Conservation (phyloP, 2,888 invertebrate genomes). For the Nomada fabriciana region DNA sequence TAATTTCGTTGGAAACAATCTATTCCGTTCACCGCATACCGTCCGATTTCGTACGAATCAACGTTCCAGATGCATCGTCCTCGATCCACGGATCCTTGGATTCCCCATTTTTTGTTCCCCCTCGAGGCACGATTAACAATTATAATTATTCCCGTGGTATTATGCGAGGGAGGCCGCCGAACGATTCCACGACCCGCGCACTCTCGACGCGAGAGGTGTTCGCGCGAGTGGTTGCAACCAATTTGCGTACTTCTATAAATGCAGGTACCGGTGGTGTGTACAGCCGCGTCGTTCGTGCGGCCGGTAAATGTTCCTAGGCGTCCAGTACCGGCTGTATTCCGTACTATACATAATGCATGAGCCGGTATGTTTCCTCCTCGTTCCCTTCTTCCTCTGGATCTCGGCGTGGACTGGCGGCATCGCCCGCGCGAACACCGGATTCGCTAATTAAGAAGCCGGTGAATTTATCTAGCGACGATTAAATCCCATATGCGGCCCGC, state of each 20-base stretch:
- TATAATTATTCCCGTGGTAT: slow-evolving; percentile 62
- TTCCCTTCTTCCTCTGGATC: slow-evolving; percentile 35
- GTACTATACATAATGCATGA: slow-evolving; percentile 73
- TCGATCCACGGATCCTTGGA: background rate
- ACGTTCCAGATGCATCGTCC: slow-evolving; percentile 15
- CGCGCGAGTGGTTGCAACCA: slow-evolving; percentile 66
- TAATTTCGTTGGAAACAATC: slow-evolving; percentile 16
- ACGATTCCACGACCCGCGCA: slow-evolving; percentile 56
- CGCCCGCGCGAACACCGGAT: slow-evolving; percentile 37
- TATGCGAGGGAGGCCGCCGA: slow-evolving; percentile 44
- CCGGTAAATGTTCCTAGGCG: slow-evolving; percentile 68
- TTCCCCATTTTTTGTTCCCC: slow-evolving; percentile 1
- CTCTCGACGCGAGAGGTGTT: slow-evolving; percentile 41
- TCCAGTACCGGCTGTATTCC: slow-evolving; percentile 57
- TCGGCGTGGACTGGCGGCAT: slow-evolving; percentile 13
- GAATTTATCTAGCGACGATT: slow-evolving; percentile 48
- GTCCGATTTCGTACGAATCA: background rate
- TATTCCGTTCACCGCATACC: background rate
- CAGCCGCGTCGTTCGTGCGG: slow-evolving; percentile 47
- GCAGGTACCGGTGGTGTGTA: slow-evolving; percentile 67
- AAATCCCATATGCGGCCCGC: slow-evolving; percentile 21
- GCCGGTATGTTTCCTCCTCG: slow-evolving; percentile 53
- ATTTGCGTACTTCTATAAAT: slow-evolving; percentile 75
- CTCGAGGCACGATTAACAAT: slow-evolving; percentile 60
- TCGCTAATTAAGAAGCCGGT: slow-evolving; percentile 64